These are phyloP conservation scores for Mustela lutreola DNA, from an alignment of 2,113 vertebrate species.

Conservation along the genomic window DNA sequence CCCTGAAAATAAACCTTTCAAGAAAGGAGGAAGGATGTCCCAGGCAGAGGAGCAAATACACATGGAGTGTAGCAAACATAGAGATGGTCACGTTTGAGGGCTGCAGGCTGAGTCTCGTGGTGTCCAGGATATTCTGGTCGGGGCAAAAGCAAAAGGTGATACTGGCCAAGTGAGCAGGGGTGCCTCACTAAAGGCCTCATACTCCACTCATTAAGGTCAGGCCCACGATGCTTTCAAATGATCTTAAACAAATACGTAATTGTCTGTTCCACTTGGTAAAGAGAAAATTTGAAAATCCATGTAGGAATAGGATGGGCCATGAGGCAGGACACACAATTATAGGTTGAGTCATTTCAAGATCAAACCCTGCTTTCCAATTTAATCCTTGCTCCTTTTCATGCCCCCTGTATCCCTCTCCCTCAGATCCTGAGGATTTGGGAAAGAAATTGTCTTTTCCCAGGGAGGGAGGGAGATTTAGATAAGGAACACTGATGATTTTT, in stretches of 20 bases:
- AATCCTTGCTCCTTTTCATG: not conserved
- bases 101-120: fast-evolving
- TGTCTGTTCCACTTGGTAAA: not conserved
- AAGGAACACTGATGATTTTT: not conserved
- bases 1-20: not conserved
- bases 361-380: not conserved
- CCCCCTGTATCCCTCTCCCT: not conserved
- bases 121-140: fast-evolving
- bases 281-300: not conserved
- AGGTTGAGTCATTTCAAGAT: not conserved
- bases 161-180: not conserved
- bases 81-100: not conserved
- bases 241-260: not conserved
- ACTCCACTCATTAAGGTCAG: not conserved
- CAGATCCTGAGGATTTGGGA: not conserved
- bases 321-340: not conserved
- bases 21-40: not conserved
- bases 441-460: not conserved
- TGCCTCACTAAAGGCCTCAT: fast-evolving
- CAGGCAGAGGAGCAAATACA: not conserved
- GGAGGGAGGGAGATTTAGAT: not conserved
- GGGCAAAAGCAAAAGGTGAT: fast-evolving
- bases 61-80: not conserved
- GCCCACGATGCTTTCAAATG: not conserved
- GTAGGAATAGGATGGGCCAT: not conserved